These are phyloP conservation scores for Cyprinodon brontotheroides DNA, from an alignment of 2,113 vertebrate genomes.

Conservation along the genomic window DNA sequence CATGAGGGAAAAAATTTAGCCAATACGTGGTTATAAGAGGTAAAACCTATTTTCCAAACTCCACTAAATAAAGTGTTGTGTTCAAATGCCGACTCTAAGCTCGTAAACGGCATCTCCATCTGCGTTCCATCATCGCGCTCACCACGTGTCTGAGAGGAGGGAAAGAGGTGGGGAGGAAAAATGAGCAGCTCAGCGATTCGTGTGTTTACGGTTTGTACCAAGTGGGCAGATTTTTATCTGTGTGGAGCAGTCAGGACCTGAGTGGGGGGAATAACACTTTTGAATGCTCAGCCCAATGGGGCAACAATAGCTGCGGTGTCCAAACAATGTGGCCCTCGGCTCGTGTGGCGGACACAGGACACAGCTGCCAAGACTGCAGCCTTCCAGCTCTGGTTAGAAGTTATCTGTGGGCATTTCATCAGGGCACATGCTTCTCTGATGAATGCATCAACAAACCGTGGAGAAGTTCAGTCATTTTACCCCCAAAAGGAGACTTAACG, in stretches of 20 bases:
- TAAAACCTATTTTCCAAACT: slow-evolving; percentile 1
- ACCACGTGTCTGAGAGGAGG: slow-evolving; percentile 57
- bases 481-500: not conserved
- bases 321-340: slow-evolving; percentile 74
- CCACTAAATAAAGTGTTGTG: not conserved
- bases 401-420: slow-evolving; percentile 42
- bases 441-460: not conserved
- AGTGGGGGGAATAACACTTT: slow-evolving; percentile 79
- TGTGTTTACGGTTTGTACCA: slow-evolving; percentile 79
- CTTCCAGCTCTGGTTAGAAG: slow-evolving; percentile 28
- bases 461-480: not conserved
- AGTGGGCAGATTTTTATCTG: slow-evolving; percentile 87
- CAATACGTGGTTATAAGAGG: not conserved
- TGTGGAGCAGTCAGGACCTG: slow-evolving; percentile 65
- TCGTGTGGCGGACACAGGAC: slow-evolving; percentile 52
- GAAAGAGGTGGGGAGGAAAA: slow-evolving; percentile 60
- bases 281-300: slow-evolving; percentile 81
- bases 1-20: slow-evolving; percentile 26
- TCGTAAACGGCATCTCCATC: slow-evolving; percentile 3
- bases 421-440: slow-evolving; percentile 33
- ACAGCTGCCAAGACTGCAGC: slow-evolving; percentile 60
- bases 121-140: slow-evolving; percentile 9
- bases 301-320: slow-evolving; percentile 75
- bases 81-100: slow-evolving; percentile 28
- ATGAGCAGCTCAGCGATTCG: slow-evolving; percentile 81